Conservation (phyloP, 2,113 vertebrate species). For the Erythrolamprus reginae region DNA sequence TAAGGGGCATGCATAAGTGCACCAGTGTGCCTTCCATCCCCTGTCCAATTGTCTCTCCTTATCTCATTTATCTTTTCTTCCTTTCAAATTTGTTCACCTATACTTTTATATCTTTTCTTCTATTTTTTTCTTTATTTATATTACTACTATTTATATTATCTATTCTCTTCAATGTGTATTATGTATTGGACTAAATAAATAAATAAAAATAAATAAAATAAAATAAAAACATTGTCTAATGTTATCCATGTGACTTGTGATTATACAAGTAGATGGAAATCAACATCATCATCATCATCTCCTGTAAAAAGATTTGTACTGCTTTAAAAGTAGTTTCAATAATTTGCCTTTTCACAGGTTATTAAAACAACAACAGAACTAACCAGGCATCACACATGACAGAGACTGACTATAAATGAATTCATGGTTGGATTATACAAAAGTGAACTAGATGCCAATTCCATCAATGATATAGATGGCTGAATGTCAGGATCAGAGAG, state of each 20-base stretch:
- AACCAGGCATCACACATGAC: conserved; percentile 55
- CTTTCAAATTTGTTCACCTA: too few relatives aligned
- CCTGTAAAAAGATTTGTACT: neutral
- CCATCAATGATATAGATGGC: conserved; percentile 30
- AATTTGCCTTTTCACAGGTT: conserved; percentile 33
- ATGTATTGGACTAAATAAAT: too few relatives aligned
- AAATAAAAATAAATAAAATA: too few relatives aligned
- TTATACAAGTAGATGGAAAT: neutral
- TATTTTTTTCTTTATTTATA: too few relatives aligned
- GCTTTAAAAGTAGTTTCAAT: neutral
- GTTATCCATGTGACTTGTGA: neutral
- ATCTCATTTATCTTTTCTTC: too few relatives aligned
- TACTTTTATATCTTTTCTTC: too few relatives aligned
- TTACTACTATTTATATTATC: too few relatives aligned
- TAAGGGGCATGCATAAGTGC: too few relatives aligned
- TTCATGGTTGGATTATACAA: conserved; percentile 40
- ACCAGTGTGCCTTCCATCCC: too few relatives aligned
- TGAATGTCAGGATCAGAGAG: conserved; percentile 42
- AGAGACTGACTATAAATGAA: conserved; percentile 61
- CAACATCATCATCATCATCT: neutral
- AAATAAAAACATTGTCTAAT: neutral
- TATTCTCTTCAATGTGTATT: too few relatives aligned
- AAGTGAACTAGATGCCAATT: conserved; percentile 42
- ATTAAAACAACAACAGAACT: conserved; percentile 29
- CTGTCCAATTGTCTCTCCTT: too few relatives aligned